Percentiles rank a stretch among this genome's conserved stretches.
Conservation (phyloP, 2,888 invertebrate genomes). For the Acholoe squamosa region DNA sequence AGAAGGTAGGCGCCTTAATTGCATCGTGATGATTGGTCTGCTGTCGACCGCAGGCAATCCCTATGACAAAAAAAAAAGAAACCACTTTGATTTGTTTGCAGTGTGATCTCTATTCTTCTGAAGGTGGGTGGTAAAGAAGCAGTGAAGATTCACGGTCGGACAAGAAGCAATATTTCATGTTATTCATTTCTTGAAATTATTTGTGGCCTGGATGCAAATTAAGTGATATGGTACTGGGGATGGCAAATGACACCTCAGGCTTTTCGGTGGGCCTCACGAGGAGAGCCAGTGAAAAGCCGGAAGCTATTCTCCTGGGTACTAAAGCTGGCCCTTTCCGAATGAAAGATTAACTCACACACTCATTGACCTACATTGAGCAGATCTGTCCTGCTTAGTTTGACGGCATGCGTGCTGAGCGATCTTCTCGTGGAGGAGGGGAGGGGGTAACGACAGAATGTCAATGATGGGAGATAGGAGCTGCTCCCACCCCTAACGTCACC, state of each 20-base stretch:
- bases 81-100: background rate
- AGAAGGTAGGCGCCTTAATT: background rate
- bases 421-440: background rate
- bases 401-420: background rate
- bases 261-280: background rate
- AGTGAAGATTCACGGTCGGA: background rate
- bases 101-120: background rate
- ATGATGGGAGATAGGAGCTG: background rate
- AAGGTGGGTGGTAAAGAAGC: background rate
- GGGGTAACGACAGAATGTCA: background rate
- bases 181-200: background rate
- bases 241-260: background rate
- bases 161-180: background rate
- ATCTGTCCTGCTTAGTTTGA: slow-evolving; percentile 18
- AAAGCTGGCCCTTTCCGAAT: background rate
- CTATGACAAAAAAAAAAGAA: background rate
- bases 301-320: background rate
- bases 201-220: slow-evolving; percentile 15
- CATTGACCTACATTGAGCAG: slow-evolving; percentile 44
- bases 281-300: background rate
- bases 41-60: background rate
- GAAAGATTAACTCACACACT: slow-evolving; percentile 12
- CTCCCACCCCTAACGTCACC: background rate
- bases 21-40: background rate
- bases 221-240: slow-evolving; percentile 12